phyloP scores from a whole-genome alignment of 1,140 invertebrate genomes.

The Rhyzopertha dominica region DNA sequence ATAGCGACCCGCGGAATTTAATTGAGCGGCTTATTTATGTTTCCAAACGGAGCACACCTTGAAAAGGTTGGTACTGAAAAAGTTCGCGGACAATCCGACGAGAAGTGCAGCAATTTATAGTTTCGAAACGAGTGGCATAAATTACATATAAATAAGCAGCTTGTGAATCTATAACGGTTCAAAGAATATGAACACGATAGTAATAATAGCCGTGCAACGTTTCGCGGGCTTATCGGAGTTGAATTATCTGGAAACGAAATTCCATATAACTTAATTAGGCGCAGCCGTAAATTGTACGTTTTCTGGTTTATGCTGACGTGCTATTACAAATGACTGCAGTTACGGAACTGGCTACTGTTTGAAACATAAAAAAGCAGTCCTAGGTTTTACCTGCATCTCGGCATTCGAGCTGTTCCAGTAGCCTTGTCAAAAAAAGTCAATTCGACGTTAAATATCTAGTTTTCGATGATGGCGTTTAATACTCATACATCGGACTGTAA shows the following conservation, averaged over 20 bases:
- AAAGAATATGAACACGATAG: constrained; percentile 14
- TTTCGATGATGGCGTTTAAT: too few species aligned
- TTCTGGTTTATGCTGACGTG: constrained; percentile 15
- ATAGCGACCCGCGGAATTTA: too few species aligned
- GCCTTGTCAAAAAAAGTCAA: too few species aligned
- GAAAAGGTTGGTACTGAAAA: too few species aligned
- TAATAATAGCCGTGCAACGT: constrained; percentile 19
- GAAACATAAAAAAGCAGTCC: constrained; percentile 18
- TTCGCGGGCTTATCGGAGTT: constrained; percentile 24
- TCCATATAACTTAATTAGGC: constrained; percentile 28
- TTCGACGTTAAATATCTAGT: too few species aligned
- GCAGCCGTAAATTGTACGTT: constrained; percentile 23
- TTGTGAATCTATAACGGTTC: constrained; percentile 18
- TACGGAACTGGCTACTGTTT: constrained; percentile 26
- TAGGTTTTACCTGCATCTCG: too few species aligned
- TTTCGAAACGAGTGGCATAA: constrained; percentile 10
- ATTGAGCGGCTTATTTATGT: too few species aligned
- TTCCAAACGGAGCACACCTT: too few species aligned
- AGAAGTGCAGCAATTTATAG: constrained; percentile 9
- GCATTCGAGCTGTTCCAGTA: too few species aligned
- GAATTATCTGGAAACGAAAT: constrained; percentile 28
- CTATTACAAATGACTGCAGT: constrained; percentile 26
- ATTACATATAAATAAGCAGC: constrained; percentile 16
- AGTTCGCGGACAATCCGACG: constrained; percentile 6
- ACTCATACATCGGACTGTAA: too few species aligned